Conservation (phyloP, 2,888 invertebrate genomes). For the Luperina testacea region DNA sequence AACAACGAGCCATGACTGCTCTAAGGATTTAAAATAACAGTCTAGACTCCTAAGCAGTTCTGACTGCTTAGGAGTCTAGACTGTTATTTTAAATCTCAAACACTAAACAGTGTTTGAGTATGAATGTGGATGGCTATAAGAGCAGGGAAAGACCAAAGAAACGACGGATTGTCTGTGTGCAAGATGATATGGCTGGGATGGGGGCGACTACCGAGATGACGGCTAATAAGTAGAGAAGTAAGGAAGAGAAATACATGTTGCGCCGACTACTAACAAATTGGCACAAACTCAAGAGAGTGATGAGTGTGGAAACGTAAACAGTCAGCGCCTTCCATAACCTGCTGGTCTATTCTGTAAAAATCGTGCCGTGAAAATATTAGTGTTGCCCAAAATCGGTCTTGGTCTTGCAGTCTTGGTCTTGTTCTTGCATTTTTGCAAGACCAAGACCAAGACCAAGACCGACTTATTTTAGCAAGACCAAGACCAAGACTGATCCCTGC, state of each 20-base stretch:
- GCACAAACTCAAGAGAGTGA: not conserved
- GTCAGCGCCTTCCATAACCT: too few species aligned
- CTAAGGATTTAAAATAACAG: not conserved
- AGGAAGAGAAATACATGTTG: not conserved
- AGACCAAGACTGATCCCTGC: too few species aligned
- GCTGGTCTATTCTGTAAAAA: not conserved
- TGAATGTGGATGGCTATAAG: not conserved
- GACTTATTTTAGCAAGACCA: too few species aligned
- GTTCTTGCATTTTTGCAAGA: too few species aligned
- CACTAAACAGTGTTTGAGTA: not conserved
- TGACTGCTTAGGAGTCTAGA: too few species aligned
- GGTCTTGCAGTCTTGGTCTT: too few species aligned
- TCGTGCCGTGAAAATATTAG: too few species aligned
- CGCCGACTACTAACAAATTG: too few species aligned
- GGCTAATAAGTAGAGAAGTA: not conserved
- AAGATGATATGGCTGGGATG: not conserved
- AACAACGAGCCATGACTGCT: not conserved
- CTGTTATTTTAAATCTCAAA: too few species aligned
- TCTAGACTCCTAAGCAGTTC: not conserved
- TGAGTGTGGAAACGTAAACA: not conserved
- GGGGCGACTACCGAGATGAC: not conserved
- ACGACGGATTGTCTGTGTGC: not conserved
- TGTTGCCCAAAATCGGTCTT: too few species aligned
- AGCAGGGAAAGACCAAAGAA: not conserved
- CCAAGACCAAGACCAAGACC: too few species aligned